phyloP scores from a whole-genome alignment of 2,797 vertebrate genomes.

The Gobionotothen gibberifrons region DNA sequence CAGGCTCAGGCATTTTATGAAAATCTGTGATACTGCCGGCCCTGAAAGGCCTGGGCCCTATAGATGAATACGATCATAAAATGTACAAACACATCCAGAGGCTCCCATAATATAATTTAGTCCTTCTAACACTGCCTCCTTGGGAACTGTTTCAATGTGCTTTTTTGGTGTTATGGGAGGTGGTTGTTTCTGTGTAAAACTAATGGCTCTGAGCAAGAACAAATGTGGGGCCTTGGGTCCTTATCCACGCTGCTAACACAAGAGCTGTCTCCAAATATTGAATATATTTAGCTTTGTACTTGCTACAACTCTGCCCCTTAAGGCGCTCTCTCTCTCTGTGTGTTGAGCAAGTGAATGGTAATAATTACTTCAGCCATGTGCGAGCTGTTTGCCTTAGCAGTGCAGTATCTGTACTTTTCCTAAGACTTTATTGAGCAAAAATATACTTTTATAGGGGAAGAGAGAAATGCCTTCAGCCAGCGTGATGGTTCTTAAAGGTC shows the following conservation, averaged over 20 bases:
- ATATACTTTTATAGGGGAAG: constrained; percentile 3
- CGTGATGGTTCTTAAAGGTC: constrained; percentile 38
- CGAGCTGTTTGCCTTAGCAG: constrained; percentile 28
- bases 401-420: constrained; percentile 22
- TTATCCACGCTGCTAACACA: constrained; percentile 55
- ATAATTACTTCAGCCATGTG: constrained; percentile 54
- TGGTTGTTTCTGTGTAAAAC: constrained; percentile 46
- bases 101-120: constrained; percentile 34
- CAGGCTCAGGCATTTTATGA: constrained; percentile 16
- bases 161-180: constrained; percentile 39
- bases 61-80: constrained; percentile 34
- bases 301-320: constrained; percentile 36
- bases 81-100: constrained; percentile 42
- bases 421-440: neutral
- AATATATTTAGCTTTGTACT: constrained; percentile 64
- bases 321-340: constrained; percentile 42
- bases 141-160: constrained; percentile 40
- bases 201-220: constrained; percentile 65
- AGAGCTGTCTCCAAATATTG: constrained; percentile 66
- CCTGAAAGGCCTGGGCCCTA: neutral
- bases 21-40: constrained; percentile 1
- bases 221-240: constrained; percentile 60
- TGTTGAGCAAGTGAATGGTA: constrained; percentile 40
- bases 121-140: constrained; percentile 35
- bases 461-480: constrained; percentile 11